phyloP scores from a whole-genome alignment of 2,113 vertebrate species.

The Tragulus kanchil region DNA sequence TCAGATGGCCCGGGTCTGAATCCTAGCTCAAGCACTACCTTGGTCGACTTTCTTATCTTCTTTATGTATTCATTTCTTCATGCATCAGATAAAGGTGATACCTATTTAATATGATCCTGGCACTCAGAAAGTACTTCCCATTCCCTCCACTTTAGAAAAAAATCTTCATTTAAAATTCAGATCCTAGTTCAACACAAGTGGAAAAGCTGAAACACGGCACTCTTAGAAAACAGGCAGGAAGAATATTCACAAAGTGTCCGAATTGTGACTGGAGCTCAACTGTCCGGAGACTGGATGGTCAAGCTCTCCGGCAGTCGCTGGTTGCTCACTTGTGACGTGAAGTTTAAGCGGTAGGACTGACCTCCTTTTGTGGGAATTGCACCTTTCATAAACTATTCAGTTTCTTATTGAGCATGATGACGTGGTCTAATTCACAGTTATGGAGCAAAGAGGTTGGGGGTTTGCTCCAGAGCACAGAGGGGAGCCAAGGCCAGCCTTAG shows the following conservation, averaged over 20 bases:
- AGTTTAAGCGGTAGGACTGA: neutral
- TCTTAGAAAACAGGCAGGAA: neutral
- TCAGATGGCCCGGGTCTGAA: neutral
- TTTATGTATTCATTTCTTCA: neutral
- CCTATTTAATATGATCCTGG: neutral
- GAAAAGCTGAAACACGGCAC: neutral
- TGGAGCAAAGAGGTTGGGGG: neutral
- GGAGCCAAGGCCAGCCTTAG: neutral
- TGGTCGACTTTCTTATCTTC: neutral
- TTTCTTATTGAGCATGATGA: neutral
- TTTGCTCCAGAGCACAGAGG: neutral
- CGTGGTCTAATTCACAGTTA: neutral
- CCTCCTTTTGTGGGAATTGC: neutral
- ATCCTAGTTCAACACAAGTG: neutral
- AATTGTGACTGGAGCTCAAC: neutral
- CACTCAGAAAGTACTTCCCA: neutral
- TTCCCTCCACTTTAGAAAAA: neutral
- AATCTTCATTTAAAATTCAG: slow-evolving; percentile 19
- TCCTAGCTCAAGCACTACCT: neutral
- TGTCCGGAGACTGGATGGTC: rapidly evolving
- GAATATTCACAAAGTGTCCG: neutral
- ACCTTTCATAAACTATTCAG: neutral
- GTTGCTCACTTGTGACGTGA: neutral
- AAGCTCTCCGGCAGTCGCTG: no score
- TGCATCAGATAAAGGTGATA: neutral